These are phyloP conservation scores for Nomada hirtipes DNA, from an alignment of 2,888 invertebrate genomes.

Conservation along the genomic window DNA sequence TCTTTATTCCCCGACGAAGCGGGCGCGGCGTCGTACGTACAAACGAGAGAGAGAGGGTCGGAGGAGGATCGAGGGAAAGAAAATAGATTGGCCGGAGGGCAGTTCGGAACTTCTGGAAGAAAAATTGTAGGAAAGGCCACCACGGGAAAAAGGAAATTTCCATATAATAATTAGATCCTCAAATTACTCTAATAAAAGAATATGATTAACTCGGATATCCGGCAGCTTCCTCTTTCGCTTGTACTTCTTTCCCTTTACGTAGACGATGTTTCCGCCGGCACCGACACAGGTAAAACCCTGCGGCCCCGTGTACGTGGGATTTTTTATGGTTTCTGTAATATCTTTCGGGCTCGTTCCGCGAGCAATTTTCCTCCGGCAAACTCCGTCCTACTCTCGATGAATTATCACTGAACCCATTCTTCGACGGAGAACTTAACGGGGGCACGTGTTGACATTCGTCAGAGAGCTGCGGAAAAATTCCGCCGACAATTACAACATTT, in stretches of 20 bases:
- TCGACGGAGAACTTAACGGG: neutral
- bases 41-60: slow-evolving; percentile 2
- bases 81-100: slow-evolving; percentile 68
- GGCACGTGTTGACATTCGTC: neutral
- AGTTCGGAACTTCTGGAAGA: slow-evolving; percentile 76
- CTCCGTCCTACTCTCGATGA: neutral
- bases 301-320: neutral
- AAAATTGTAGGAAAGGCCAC: slow-evolving; percentile 71
- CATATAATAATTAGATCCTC: slow-evolving; percentile 81
- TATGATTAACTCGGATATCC: slow-evolving; percentile 75
- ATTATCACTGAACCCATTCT: neutral
- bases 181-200: slow-evolving; percentile 79
- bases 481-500: neutral
- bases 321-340: slow-evolving; percentile 31
- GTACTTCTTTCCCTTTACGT: slow-evolving; percentile 27
- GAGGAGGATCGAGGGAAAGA: neutral
- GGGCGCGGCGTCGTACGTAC: neutral
- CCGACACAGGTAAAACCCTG: slow-evolving; percentile 3
- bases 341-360: neutral
- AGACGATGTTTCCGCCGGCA: slow-evolving; percentile 4
- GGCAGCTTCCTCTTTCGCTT: slow-evolving; percentile 46
- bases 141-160: slow-evolving; percentile 74
- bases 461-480: neutral
- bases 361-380: neutral
- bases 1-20: slow-evolving; percentile 41